A percentile compares a stretch with the other conserved stretches of the same genome.
phyloP scores from a whole-genome alignment of 2,113 vertebrate genomes.

The Macrotis lagotis region DNA sequence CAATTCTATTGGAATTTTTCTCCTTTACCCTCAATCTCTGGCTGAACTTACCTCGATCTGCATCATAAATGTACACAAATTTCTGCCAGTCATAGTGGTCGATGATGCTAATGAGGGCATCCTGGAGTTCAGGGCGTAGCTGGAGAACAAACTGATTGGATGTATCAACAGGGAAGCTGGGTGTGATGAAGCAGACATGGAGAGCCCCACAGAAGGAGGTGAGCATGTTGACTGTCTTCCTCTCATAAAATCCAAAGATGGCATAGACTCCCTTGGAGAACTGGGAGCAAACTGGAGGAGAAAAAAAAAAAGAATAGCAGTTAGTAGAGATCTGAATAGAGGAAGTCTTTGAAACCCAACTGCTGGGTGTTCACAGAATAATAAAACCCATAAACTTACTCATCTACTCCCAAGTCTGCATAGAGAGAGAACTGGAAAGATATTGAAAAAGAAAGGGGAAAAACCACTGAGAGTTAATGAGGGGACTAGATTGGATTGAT shows the following conservation, averaged over 20 bases:
- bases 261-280: conserved; percentile 99
- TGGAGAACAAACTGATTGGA: conserved; percentile 99
- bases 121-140: conserved; percentile 96
- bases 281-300: conserved; percentile 95
- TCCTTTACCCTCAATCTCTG: conserved; percentile 5
- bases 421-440: neutral
- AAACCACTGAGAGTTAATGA: neutral
- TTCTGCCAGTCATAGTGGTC: conserved; percentile 98
- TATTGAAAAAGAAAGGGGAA: neutral
- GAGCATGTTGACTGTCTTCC: conserved; percentile 98
- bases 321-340: conserved; percentile 19
- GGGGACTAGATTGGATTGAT: neutral
- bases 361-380: neutral
- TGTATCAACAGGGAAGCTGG: conserved; percentile 96
- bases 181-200: conserved; percentile 98
- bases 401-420: neutral
- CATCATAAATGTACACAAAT: conserved; percentile 99
- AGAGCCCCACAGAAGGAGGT: conserved; percentile 99
- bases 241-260: conserved; percentile 99
- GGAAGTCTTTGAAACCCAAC: neutral
- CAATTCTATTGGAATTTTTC: neutral
- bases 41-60: conserved; percentile 92
- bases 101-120: conserved; percentile 95
- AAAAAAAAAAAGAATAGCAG: conserved; percentile 31
- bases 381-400: neutral